phyloP scores from a whole-genome alignment of 2,113 vertebrate genomes.

The Nothobranchius kuhntae region DNA sequence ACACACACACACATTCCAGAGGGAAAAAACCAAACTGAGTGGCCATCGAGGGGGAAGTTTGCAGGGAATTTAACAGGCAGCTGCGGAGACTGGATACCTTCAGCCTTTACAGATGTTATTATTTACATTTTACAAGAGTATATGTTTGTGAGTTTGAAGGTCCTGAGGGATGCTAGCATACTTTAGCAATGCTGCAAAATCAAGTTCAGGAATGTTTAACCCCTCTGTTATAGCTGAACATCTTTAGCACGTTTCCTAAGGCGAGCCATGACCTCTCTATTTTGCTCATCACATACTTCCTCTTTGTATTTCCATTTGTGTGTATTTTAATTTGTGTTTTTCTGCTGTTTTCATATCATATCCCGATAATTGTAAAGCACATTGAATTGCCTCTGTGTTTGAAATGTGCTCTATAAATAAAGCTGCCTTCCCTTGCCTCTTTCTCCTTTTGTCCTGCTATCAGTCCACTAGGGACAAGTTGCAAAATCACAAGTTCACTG shows the following conservation, averaged over 20 bases:
- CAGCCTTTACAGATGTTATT: constrained; percentile 60
- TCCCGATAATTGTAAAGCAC: too few species aligned
- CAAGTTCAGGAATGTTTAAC: constrained; percentile 3
- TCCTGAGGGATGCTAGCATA: constrained; percentile 27
- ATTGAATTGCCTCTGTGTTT: too few species aligned
- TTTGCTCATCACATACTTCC: constrained; percentile 24
- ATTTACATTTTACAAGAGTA: constrained; percentile 60
- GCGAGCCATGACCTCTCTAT: constrained; percentile 14
- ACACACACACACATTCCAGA: constrained; percentile 34
- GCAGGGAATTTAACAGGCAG: constrained; percentile 48
- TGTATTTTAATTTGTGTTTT: too few species aligned
- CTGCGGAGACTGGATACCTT: constrained; percentile 30
- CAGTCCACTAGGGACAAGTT: constrained; percentile 5
- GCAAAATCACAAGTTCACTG: constrained; percentile 1
- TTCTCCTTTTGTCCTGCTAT: constrained; percentile 10
- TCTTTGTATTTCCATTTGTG: neutral
- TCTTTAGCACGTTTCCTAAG: neutral
- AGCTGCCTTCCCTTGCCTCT: neutral
- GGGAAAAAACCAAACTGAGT: constrained; percentile 23
- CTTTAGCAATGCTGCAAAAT: constrained; percentile 36
- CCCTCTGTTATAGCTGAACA: constrained; percentile 18
- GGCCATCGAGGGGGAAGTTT: constrained; percentile 36
- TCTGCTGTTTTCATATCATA: too few species aligned
- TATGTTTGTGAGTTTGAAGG: constrained; percentile 38
- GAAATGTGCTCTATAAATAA: too few species aligned